Base-by-base conservation (phyloP, 2,113 vertebrate species). In the Tympanuchus pallidicinctus region DNA sequence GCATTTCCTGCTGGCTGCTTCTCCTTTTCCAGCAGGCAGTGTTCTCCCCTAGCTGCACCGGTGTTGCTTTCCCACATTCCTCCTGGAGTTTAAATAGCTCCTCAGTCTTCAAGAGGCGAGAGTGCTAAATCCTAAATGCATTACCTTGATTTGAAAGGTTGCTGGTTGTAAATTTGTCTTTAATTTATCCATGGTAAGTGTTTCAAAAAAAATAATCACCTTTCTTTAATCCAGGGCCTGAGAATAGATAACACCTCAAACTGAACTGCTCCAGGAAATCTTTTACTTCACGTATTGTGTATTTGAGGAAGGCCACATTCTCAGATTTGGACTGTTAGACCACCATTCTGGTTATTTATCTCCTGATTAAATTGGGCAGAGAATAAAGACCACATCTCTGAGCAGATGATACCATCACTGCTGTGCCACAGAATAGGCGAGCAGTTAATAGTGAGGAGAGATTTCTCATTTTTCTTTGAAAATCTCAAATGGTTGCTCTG, bases 231-330 rank as follows among this genome's bases (percentile, higher is more conserved):
- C 5, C 17, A 16, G 0, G 40, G 32, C 36, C 30, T 54, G 70
- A 57, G 18, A 86, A 36, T 0, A 64, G 20, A 5, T 54, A 42
- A 21, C 3, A 1, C 24, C 27, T 80, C 45, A 22, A 34, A 56
- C 17, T 73, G 32, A 80, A 52, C 30, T 30, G 6, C 63, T 82
- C 21, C 14, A 63, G 16, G 15, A 63, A 43, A 32, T 45, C 17
- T 80, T 82, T 4, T 8, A n/a, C 7, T 73, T 77, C 3, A 1
- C 3, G 0, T 32, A 2, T 50, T 78, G 1, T 3, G 3, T 40
- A 24, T 57, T 78, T 82, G 52, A 72, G 80, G 80, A 81, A 84
- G 48, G 34, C 10, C 13, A n/a, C 20, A 1, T 81, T 42, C 13
- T 52, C 74, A 38, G 47, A 48, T 63, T 77, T 74, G 32, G 45